These are phyloP conservation scores for Leptopilina boulardi DNA, from an alignment of 1,140 invertebrate genomes.

Conservation along the genomic window DNA sequence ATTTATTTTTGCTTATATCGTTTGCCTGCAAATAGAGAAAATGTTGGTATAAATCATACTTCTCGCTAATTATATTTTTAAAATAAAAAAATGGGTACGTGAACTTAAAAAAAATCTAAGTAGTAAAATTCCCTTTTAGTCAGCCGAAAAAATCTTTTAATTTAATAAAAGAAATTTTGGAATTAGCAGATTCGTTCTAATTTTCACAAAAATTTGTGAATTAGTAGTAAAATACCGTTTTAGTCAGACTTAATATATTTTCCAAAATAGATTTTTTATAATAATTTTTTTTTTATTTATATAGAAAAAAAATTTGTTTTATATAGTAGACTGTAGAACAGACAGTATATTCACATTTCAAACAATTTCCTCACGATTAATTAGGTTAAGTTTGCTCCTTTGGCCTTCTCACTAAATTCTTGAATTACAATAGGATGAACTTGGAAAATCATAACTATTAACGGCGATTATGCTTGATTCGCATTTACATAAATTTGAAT, in stretches of 20 bases:
- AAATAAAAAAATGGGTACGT: not conserved
- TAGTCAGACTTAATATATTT: no score
- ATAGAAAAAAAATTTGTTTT: no score
- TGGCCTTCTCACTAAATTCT: not conserved
- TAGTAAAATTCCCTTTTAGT: no score
- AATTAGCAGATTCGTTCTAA: no score
- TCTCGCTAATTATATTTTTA: not conserved
- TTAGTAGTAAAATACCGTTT: no score
- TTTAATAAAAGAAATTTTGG: no score
- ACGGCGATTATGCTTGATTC: constrained; percentile 15
- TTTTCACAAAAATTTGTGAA: no score
- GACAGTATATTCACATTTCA: not conserved
- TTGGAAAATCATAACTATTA: constrained; percentile 27
- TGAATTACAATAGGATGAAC: not conserved
- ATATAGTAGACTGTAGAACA: no score
- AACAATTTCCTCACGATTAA: not conserved
- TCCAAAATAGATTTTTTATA: no score
- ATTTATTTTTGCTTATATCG: not conserved
- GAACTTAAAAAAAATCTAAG: no score
- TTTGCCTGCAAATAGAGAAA: not conserved
- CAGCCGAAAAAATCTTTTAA: no score
- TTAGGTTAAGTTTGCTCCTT: not conserved
- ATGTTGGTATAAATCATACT: not conserved
- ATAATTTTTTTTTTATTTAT: no score
- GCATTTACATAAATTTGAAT: constrained; percentile 21